These are phyloP conservation scores for Thripadectes ignobilis DNA, from an alignment of 2,797 vertebrate species.

Conservation along the genomic window DNA sequence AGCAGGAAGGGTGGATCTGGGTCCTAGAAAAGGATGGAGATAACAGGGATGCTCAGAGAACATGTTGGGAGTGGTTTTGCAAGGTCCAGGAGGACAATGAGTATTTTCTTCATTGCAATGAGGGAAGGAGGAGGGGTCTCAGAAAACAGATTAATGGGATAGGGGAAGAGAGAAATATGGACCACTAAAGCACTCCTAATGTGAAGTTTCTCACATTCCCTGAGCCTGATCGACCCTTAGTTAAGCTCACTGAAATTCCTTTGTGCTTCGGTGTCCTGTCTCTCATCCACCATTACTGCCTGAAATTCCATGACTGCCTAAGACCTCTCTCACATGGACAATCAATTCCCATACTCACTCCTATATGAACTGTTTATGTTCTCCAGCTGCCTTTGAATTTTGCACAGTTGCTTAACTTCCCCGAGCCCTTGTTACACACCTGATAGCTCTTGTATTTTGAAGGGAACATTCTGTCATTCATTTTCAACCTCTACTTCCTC, in stretches of 20 bases:
- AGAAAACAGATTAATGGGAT: background rate
- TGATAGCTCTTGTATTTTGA: background rate
- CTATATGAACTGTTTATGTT: background rate
- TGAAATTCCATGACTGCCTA: background rate
- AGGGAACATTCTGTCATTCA: background rate
- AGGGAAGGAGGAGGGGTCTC: background rate
- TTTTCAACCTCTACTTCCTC: background rate
- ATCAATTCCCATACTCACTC: background rate
- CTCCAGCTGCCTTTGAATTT: background rate
- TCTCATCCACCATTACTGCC: background rate
- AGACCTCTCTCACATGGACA: background rate
- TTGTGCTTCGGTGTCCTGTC: background rate
- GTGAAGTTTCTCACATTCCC: background rate
- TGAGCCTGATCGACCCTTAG: background rate
- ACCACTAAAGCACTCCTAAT: background rate
- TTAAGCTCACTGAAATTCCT: background rate
- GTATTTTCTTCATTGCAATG: background rate
- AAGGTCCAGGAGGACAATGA: background rate
- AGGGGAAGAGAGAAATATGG: background rate
- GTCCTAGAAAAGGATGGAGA: no score
- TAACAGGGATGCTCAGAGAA: background rate
- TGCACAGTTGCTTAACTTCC: background rate
- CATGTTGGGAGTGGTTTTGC: background rate
- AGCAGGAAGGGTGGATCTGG: no score
- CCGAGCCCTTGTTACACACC: background rate